Evolutionary conservation across 1,140 invertebrate species (phyloP).

Genomic region (Eubasilissa regina): DNA sequence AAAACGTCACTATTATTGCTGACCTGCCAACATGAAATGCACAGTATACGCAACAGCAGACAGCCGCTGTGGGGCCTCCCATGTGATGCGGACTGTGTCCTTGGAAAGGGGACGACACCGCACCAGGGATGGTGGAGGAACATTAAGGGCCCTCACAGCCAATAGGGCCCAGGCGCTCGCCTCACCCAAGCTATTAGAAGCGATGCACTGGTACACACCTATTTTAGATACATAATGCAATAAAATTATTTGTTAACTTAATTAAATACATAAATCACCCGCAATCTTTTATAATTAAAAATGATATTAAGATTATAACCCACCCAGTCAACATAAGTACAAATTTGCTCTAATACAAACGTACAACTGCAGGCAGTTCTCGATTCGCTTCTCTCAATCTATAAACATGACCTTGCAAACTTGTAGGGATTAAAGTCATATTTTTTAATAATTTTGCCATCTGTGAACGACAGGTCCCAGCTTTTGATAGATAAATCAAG

Average conservation of each 20-base stretch:
- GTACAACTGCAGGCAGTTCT: too few relatives aligned
- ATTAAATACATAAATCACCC: not conserved
- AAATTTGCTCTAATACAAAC: too few relatives aligned
- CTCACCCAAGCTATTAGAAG: conserved; percentile 54
- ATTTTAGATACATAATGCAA: conserved; percentile 5
- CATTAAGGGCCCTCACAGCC: conserved; percentile 62
- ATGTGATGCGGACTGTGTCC: conserved; percentile 61
- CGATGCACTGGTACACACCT: conserved; percentile 69
- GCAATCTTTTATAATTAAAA: too few relatives aligned
- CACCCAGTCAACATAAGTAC: too few relatives aligned
- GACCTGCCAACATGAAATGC: conserved; percentile 54
- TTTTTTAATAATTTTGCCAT: too few relatives aligned
- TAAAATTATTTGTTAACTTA: not conserved
- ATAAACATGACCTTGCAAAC: too few relatives aligned
- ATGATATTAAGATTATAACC: too few relatives aligned
- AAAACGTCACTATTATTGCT: not conserved
- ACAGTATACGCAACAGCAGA: conserved; percentile 64
- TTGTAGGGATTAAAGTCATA: too few relatives aligned
- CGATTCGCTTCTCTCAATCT: too few relatives aligned
- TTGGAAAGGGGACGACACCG: conserved; percentile 62
- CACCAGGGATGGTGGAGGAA: conserved; percentile 61
- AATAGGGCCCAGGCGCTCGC: conserved; percentile 63
- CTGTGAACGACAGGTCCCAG: too few relatives aligned
- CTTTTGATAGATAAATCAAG: too few relatives aligned
- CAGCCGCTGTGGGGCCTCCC: conserved; percentile 55